Evolutionary conservation across 2,888 invertebrate genomes (phyloP).

Genomic region (Panopea generosa): DNA sequence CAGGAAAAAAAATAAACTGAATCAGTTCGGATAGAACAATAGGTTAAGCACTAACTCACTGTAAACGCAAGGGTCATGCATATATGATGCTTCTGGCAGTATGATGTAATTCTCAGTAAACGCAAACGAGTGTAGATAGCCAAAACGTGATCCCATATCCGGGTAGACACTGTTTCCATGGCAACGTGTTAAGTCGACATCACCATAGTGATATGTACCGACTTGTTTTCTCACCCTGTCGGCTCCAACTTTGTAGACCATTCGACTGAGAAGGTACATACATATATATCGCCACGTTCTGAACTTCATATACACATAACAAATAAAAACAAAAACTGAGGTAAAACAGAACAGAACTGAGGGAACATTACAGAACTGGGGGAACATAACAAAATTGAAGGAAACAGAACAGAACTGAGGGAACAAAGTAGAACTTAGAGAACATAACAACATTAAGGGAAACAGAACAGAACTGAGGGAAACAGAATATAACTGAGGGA

Average conservation of each 20-base stretch:
- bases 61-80: slow-evolving; percentile 48
- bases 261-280: slow-evolving; percentile 39
- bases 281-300: background rate
- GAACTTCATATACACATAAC: background rate
- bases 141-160: slow-evolving; percentile 35
- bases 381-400: too few relatives aligned
- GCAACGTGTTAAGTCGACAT: slow-evolving; percentile 42
- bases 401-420: too few relatives aligned
- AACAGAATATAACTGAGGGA: too few relatives aligned
- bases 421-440: too few relatives aligned
- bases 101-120: slow-evolving; percentile 52
- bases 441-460: too few relatives aligned
- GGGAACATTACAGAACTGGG: too few relatives aligned
- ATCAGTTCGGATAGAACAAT: too few relatives aligned
- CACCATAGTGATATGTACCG: slow-evolving; percentile 32
- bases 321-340: too few relatives aligned
- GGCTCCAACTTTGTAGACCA: slow-evolving; percentile 54
- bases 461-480: too few relatives aligned
- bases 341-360: too few relatives aligned
- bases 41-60: slow-evolving; percentile 17
- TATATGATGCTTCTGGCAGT: slow-evolving; percentile 47
- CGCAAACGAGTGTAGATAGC: slow-evolving; percentile 53
- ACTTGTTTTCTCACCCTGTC: slow-evolving; percentile 35
- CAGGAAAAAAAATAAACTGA: too few relatives aligned
- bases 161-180: slow-evolving; percentile 22